Percentiles rank a stretch among this genome's conserved stretches.
Conservation (phyloP, 2,888 invertebrate genomes). For the Lycia hirtaria region DNA sequence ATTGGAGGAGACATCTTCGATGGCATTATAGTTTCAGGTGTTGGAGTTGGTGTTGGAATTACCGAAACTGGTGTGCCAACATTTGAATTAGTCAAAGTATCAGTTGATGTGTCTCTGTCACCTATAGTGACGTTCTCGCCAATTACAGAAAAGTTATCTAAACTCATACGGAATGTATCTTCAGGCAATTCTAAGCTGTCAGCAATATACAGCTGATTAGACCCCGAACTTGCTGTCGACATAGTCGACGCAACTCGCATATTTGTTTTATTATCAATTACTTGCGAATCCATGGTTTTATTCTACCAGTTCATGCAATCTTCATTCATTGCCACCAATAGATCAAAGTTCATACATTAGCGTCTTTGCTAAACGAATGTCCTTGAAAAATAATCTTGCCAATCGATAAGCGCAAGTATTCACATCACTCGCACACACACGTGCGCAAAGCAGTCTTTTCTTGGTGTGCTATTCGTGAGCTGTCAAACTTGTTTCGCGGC, state of each 20-base stretch:
- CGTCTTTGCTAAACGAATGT: constrained; percentile 49
- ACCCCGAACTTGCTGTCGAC: constrained; percentile 53
- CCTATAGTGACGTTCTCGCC: constrained; percentile 77
- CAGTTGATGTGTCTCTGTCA: constrained; percentile 59
- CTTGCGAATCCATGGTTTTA: constrained; percentile 58
- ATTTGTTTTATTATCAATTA: constrained; percentile 50
- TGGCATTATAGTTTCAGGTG: constrained; percentile 47
- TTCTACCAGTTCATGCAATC: neutral
- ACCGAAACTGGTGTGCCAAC: constrained; percentile 48
- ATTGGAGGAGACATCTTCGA: constrained; percentile 53
- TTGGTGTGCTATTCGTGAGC: constrained; percentile 68
- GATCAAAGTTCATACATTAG: constrained; percentile 43
- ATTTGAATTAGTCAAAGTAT: constrained; percentile 45
- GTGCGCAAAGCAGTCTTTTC: constrained; percentile 54
- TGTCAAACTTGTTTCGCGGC: constrained; percentile 82
- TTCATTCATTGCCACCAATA: constrained; percentile 36
- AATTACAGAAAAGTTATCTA: constrained; percentile 69
- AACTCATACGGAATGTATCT: constrained; percentile 74
- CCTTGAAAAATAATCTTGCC: constrained; percentile 80
- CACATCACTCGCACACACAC: constrained; percentile 79
- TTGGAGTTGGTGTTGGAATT: constrained; percentile 46
- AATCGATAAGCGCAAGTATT: constrained; percentile 82
- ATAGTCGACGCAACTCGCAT: constrained; percentile 50
- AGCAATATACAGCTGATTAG: constrained; percentile 65
- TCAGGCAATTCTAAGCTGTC: constrained; percentile 70